A percentile compares a stretch with the other conserved stretches of the same genome.
Evolutionary conservation across 2,113 vertebrate species (phyloP).

Genomic region (Tiliqua scincoides): DNA sequence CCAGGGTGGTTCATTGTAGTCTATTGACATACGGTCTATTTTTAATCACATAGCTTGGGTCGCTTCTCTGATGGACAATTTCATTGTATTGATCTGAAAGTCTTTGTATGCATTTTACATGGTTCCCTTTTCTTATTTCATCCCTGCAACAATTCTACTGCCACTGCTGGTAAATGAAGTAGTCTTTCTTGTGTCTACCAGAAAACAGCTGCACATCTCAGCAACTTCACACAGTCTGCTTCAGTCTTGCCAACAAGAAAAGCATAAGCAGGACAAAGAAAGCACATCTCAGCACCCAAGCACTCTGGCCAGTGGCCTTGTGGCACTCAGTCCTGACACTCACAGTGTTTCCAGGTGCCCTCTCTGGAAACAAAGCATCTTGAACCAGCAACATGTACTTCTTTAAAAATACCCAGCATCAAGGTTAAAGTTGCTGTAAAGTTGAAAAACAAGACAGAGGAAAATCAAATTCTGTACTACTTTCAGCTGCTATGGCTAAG

Average conservation of each 20-base stretch:
- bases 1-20: slow-evolving; percentile 14
- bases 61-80: neutral
- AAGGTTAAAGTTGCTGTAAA: neutral
- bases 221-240: neutral
- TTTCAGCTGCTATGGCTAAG: neutral
- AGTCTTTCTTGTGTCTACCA: neutral
- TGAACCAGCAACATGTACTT: neutral
- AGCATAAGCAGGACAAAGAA: neutral
- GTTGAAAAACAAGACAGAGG: neutral
- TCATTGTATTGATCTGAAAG: slow-evolving; percentile 11
- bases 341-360: neutral
- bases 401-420: neutral
- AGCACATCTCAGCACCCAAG: neutral
- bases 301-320: neutral
- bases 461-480: neutral
- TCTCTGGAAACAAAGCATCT: neutral
- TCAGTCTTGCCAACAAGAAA: neutral
- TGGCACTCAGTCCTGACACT: neutral
- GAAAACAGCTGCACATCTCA: neutral
- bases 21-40: neutral
- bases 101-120: neutral
- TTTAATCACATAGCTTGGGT: neutral
- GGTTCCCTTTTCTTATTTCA: neutral
- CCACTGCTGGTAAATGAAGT: neutral
- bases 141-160: neutral